Evolutionary conservation across 2,888 invertebrate species (phyloP), one percentile per base, ranked within the genome.

Genomic region (Galerucella nymphaeae): DNA sequence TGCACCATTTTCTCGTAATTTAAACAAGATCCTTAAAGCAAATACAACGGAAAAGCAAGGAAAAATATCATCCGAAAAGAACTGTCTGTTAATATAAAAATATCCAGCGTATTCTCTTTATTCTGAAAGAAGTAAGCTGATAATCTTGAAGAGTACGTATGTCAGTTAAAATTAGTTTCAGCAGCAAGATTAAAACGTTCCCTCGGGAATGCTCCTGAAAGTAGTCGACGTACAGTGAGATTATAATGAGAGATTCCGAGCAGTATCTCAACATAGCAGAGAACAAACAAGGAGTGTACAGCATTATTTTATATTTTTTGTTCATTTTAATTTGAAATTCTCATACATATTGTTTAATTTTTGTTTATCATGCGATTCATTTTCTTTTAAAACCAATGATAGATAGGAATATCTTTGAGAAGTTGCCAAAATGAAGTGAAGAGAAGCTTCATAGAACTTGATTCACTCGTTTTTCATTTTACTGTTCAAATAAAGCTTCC

Each of bases 91-190:
- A 10, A 53, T 53, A 18, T 10, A 53, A 53, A 53, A 53, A 53
- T 16, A 48, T 53, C 11, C 16, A 53, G 2, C 18, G 18, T 53
- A 16, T 53, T 16, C 53, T 53, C 16, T 18, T 18, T 53, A 53
- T 53, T 53, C 53, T 53, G 18, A 53, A 53, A 53, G 53, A 53
- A 53, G 53, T 53, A 53, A 53, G 16, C 53, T 53, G 53, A 53
- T 53, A 53, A 53, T 53, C 53, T 53, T 16, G 53, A 53, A 53
- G 53, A 53, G 16, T 53, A 53, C 53, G 16, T 53, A 16, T 53
- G 53, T 53, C 53, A 53, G 53, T 53, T 10, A 16, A 53, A 16
- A 53, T 16, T 53, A 8, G 16, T 53, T 18, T 18, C 53, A 53
- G 53, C 16, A 53, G 53, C 10, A 53, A 53, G 53, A 53, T 53